Base-by-base conservation (phyloP, 2,113 vertebrate species). In the Lycaon pictus region DNA sequence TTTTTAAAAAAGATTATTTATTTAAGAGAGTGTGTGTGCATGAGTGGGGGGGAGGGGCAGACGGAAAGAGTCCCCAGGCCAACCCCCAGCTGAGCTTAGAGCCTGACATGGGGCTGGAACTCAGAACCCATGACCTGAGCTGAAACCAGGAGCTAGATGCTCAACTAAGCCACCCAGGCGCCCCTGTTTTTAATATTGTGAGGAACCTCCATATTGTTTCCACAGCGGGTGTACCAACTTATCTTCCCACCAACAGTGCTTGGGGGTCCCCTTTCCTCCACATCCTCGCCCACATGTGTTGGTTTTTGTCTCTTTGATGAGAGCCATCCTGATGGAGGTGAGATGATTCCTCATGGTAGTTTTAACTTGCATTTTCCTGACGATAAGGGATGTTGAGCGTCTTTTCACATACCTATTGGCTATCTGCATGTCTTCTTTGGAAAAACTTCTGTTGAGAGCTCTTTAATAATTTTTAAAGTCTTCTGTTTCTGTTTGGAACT, bases 261-360 rank as follows among this genome's bases (percentile, higher is more conserved):
- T 5, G 2, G 32, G 51, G 51, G 17, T 3, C 5, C 51, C 77
- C 10, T 23, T 7, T 12, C 37, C 71, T 43, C 27, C 13, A 20
- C 3, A 1, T 7, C 10, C 65, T 27, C 5, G 0, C 20, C 63
- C 0, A 2, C 4, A 11, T 37, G 8, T 19, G 1, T 13, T 3
- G 1, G 8, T 4, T 11, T 51, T 43, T 15, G 7, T 23, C 25
- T 43, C 4, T 8, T 0, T 35, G 11, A 2, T 4, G 80, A 5
- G 0, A 2, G 29, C 29, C 51, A 0, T 19, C 3, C 90, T 20
- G 43, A 7, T 1, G 2, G 56, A 11, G 4, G 11, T 1, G 56
- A 29, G 82, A 69, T 3, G 81, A 0, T 8, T 17, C 17, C 27
- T 19, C 55, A 1, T 16, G 6, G 25, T 1, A 71, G 22, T 13